Conservation (phyloP, 2,888 invertebrate species). For the Octonoba sinensis region DNA sequence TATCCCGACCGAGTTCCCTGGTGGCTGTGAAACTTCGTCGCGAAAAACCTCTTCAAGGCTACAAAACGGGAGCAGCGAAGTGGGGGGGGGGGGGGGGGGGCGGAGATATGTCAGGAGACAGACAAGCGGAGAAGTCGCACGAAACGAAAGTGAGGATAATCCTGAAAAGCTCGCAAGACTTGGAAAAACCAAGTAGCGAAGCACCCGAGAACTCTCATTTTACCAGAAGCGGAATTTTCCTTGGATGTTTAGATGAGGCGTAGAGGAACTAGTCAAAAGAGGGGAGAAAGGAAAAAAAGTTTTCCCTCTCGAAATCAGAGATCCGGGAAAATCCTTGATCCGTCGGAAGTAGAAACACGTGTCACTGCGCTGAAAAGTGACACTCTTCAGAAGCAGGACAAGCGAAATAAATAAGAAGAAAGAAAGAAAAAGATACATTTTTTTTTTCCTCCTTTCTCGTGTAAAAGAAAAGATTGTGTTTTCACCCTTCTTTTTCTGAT, state of each 20-base stretch:
- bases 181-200: conserved; percentile 8
- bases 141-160: conserved; percentile 41
- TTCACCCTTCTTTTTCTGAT: no score
- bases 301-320: conserved; percentile 24
- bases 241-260: not conserved
- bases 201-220: conserved; percentile 12
- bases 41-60: no score
- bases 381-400: conserved; percentile 20
- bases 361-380: conserved; percentile 48
- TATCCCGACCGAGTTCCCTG: not conserved
- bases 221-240: conserved; percentile 1
- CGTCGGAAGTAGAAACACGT: conserved; percentile 47
- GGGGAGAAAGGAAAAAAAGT: not conserved
- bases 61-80: no score
- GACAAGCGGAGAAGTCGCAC: conserved; percentile 2
- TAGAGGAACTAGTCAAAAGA: no score
- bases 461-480: no score
- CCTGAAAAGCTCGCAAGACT: conserved; percentile 8
- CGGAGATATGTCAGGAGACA: no score
- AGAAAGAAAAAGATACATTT: no score
- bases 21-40: not conserved
- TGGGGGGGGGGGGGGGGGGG: no score
- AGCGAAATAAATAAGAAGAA: not conserved
- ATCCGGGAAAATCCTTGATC: conserved; percentile 21
- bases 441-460: not conserved